phyloP scores from a whole-genome alignment of 2,113 vertebrate species.

The Oncorhynchus nerka region DNA sequence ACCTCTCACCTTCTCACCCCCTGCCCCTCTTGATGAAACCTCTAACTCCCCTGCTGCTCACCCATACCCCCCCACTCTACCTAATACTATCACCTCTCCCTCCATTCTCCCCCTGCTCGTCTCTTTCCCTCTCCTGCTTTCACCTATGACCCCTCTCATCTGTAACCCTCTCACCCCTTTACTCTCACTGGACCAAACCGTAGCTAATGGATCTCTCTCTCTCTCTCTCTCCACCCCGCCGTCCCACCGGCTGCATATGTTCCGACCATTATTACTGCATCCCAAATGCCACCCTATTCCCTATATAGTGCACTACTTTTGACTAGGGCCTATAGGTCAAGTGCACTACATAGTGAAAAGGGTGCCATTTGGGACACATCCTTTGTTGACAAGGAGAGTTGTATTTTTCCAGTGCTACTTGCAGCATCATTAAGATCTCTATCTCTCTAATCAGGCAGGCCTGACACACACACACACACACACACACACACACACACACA shows the following conservation, averaged over 20 bases:
- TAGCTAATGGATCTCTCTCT: not conserved
- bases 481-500: no score
- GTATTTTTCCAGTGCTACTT: constrained; percentile 31
- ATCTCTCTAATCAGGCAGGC: constrained; percentile 39
- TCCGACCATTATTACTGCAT: constrained; percentile 39
- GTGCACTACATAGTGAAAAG: no score
- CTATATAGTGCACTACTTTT: no score
- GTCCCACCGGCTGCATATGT: constrained; percentile 33
- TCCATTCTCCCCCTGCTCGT: not conserved
- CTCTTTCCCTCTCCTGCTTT: constrained; percentile 5
- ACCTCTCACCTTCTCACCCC: no score
- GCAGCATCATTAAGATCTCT: constrained; percentile 42
- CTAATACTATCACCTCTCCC: not conserved
- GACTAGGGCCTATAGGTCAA: no score
- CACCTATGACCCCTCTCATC: not conserved
- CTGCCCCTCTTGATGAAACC: not conserved
- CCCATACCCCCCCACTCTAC: not conserved
- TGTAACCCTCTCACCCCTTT: not conserved
- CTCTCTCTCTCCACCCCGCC: not conserved
- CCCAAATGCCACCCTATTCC: no score
- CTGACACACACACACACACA: not conserved
- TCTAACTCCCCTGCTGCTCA: not conserved
- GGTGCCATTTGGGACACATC: no score
- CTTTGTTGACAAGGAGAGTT: constrained; percentile 22
- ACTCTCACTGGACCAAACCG: constrained; percentile 3